These are phyloP conservation scores for Atta colombica DNA, from an alignment of 1,140 invertebrate species.

Conservation along the genomic window DNA sequence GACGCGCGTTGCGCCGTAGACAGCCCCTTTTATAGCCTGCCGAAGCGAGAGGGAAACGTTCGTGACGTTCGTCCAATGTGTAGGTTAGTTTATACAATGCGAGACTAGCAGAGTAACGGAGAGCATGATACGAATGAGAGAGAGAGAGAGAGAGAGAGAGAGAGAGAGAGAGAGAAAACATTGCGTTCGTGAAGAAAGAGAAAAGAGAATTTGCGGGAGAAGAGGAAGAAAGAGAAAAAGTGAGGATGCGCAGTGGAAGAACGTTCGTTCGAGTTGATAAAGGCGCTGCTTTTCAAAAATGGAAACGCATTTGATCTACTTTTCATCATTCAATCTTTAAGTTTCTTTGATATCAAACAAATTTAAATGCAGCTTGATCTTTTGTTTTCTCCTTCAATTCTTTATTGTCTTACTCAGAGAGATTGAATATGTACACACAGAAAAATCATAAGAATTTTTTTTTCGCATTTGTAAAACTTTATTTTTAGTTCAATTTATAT, in stretches of 20 bases:
- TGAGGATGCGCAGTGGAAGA: neutral
- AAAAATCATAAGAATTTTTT: no score
- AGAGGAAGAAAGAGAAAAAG: neutral
- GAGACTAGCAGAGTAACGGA: neutral
- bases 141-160: neutral
- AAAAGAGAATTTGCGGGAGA: neutral
- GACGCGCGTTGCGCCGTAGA: conserved; percentile 42
- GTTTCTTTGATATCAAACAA: neutral
- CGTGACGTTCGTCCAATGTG: neutral
- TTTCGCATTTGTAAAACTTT: no score
- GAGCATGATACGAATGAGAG: neutral
- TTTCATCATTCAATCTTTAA: neutral
- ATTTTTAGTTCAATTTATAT: no score
- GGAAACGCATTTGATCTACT: neutral
- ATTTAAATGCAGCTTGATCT: neutral
- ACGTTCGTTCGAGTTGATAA: conserved; percentile 9
- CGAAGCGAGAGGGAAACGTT: neutral
- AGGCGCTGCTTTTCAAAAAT: conserved; percentile 36
- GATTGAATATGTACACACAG: no score
- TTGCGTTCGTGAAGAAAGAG: neutral
- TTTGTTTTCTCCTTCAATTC: neutral
- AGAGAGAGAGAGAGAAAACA: neutral
- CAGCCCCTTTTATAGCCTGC: conserved; percentile 64
- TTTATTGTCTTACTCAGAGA: neutral
- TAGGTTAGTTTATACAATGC: neutral